Conservation (phyloP, 2,888 invertebrate species). For the Carabus problematicus region DNA sequence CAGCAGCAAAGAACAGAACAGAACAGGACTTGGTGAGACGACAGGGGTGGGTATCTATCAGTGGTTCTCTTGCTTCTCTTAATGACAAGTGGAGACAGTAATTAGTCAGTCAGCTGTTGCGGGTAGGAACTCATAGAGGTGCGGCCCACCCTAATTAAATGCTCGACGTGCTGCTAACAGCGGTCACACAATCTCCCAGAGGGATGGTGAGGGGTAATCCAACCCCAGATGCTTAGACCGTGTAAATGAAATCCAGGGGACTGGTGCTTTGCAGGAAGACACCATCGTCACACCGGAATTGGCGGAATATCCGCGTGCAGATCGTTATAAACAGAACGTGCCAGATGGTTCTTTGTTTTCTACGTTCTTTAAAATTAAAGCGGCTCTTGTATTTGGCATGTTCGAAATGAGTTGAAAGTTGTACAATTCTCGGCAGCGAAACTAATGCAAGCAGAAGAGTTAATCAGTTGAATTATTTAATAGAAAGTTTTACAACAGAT, state of each 20-base stretch:
- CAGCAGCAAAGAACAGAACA: background rate
- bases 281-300: background rate
- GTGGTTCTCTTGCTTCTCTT: constrained; percentile 12
- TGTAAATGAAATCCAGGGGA: background rate
- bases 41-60: background rate
- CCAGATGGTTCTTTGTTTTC: too few species aligned
- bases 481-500: too few species aligned
- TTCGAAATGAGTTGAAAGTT: too few species aligned
- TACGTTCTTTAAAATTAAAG: too few species aligned
- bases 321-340: too few species aligned
- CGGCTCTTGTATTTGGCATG: too few species aligned
- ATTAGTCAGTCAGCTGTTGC: constrained; percentile 36
- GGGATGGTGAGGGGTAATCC: background rate
- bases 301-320: too few species aligned
- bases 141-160: constrained; percentile 30
- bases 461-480: too few species aligned
- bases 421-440: too few species aligned
- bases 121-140: constrained; percentile 8
- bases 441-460: too few species aligned
- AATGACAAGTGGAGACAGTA: constrained; percentile 30
- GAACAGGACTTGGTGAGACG: background rate
- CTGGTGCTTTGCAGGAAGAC: background rate
- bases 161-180: constrained; percentile 14
- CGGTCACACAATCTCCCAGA: background rate
- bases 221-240: background rate